These are phyloP conservation scores for Leptogaster cylindrica DNA, from an alignment of 2,888 invertebrate species.

Conservation along the genomic window DNA sequence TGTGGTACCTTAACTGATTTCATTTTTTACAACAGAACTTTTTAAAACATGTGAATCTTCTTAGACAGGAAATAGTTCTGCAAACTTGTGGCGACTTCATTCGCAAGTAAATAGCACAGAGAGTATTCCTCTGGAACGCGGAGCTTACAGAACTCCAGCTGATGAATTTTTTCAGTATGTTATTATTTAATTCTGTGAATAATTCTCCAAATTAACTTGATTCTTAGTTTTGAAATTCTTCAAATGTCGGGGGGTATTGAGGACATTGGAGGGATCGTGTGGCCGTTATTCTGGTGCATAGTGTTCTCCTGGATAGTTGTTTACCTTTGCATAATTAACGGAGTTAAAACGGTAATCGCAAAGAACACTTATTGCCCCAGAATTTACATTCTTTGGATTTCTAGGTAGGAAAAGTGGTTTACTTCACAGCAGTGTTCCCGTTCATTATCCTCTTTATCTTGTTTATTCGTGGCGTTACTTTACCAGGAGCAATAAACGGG, in stretches of 20 bases:
- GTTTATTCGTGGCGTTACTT: conserved; percentile 77
- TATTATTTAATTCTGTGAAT: neutral
- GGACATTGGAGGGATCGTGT: conserved; percentile 77
- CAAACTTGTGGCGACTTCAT: neutral
- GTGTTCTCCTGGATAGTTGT: conserved; percentile 79
- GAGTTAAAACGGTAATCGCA: conserved; percentile 76
- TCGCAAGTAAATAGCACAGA: neutral
- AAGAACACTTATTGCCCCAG: too few relatives aligned
- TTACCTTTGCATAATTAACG: conserved; percentile 84
- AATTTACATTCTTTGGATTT: too few relatives aligned
- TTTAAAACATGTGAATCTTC: neutral
- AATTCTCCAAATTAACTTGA: too few relatives aligned
- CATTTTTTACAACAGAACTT: conserved; percentile 4
- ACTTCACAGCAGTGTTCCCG: conserved; percentile 86
- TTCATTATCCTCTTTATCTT: conserved; percentile 75
- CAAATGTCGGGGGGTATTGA: conserved; percentile 77
- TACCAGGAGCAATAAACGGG: conserved; percentile 80
- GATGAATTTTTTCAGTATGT: conserved; percentile 85
- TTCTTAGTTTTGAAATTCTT: conserved; percentile 75
- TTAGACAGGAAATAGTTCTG: conserved; percentile 4
- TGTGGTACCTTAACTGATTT: conserved; percentile 49
- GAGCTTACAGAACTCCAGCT: conserved; percentile 67
- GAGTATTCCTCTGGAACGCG: neutral
- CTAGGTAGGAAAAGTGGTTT: conserved; percentile 67
- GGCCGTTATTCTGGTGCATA: conserved; percentile 79